Evolutionary conservation across 2,888 invertebrate genomes (phyloP).

Genomic region (Tinea pellionella): DNA sequence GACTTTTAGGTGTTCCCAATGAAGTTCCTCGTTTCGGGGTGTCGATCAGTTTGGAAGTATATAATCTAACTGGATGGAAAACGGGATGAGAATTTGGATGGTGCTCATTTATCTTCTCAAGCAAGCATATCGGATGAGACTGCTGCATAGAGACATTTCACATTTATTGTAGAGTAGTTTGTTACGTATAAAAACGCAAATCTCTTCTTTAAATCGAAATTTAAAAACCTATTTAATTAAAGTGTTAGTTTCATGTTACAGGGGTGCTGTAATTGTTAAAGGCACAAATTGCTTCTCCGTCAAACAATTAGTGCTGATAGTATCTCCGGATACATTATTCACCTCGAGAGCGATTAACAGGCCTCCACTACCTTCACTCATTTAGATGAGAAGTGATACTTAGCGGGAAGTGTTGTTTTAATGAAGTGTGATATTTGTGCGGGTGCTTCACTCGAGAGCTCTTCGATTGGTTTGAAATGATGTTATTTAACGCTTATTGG

Average conservation of each 20-base stretch:
- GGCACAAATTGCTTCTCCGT: conserved; percentile 25
- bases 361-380: conserved; percentile 1
- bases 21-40: too few relatives aligned
- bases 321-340: conserved; percentile 38
- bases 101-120: too few relatives aligned
- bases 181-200: too few relatives aligned
- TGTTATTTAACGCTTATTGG: background rate
- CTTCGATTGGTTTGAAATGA: background rate
- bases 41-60: too few relatives aligned
- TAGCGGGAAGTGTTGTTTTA: conserved; percentile 7
- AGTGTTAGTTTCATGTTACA: background rate
- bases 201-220: too few relatives aligned
- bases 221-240: too few relatives aligned
- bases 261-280: background rate
- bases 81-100: too few relatives aligned
- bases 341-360: conserved; percentile 22
- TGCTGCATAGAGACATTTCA: too few relatives aligned
- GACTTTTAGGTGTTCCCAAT: too few relatives aligned
- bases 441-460: background rate
- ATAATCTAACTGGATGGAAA: too few relatives aligned
- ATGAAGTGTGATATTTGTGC: background rate
- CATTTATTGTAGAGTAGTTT: too few relatives aligned
- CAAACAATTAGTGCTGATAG: conserved; percentile 50
- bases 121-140: too few relatives aligned
- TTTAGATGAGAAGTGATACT: conserved; percentile 9